Conservation (phyloP, 23 tunicate genomes). For the Aplidium turbinatum region DNA sequence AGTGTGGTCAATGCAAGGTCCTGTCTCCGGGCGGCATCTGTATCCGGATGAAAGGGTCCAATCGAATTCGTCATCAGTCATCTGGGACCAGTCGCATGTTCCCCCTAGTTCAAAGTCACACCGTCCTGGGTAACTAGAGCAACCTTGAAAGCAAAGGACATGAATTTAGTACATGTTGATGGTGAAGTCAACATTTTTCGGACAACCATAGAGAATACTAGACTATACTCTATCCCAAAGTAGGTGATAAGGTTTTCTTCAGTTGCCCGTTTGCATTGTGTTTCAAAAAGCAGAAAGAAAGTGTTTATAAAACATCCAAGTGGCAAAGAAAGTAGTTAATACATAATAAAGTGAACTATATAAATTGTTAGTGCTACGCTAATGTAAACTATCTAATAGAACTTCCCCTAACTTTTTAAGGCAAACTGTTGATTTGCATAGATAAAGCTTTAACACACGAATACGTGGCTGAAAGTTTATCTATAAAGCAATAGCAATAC, state of each 20-base stretch:
- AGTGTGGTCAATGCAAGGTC: constrained; percentile 96
- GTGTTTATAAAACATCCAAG: not conserved
- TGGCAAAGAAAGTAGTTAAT: not conserved
- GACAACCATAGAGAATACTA: too few species aligned
- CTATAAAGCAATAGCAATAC: too few species aligned
- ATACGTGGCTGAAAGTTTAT: too few species aligned
- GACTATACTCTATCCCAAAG: too few species aligned
- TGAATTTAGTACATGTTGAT: not conserved
- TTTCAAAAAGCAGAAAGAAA: too few species aligned
- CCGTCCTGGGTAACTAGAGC: constrained; percentile 54
- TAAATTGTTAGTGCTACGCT: too few species aligned
- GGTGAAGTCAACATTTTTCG: not conserved
- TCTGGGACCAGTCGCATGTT: constrained; percentile 84
- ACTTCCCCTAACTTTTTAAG: too few species aligned
- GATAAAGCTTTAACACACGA: too few species aligned
- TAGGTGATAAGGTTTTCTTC: too few species aligned
- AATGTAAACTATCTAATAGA: too few species aligned
- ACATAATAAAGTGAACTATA: not conserved
- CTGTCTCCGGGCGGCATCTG: constrained; percentile 89
- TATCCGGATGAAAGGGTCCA: constrained; percentile 73
- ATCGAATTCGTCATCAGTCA: constrained; percentile 68
- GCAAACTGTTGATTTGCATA: too few species aligned
- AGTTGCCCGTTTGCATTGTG: too few species aligned
- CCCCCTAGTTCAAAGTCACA: constrained; percentile 88
- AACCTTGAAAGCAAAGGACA: constrained; percentile 36